phyloP scores from a whole-genome alignment of 2,113 vertebrate genomes.

The Excalfactoria chinensis region DNA sequence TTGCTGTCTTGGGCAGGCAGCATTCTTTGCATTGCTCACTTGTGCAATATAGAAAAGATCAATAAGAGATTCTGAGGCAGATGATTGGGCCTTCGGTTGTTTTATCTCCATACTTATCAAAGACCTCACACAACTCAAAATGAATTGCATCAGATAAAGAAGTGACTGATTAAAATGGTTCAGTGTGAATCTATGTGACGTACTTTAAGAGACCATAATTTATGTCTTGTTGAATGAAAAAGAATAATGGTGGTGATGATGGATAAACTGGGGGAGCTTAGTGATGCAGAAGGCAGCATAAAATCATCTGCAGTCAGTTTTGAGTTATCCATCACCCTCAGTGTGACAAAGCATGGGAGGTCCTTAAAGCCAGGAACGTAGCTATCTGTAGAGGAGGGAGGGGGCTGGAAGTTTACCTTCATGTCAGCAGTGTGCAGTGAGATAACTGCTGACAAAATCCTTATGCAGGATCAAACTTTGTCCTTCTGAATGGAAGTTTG shows the following conservation, averaged over 20 bases:
- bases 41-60: neutral
- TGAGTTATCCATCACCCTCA: neutral
- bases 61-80: neutral
- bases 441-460: neutral
- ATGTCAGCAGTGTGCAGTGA: neutral
- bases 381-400: neutral
- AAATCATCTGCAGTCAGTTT: neutral
- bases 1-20: neutral
- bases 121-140: rapidly evolving
- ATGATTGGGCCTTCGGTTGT: neutral
- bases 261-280: neutral
- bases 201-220: neutral
- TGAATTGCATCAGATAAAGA: neutral
- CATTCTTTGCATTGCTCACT: neutral
- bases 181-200: rapidly evolving
- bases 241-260: neutral
- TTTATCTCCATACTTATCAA: neutral
- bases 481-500: neutral
- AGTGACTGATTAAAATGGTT: neutral
- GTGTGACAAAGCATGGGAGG: neutral
- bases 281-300: neutral
- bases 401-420: neutral
- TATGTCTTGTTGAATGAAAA: neutral
- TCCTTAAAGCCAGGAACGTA: rapidly evolving
- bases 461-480: neutral